Evolutionary conservation across 35 echinoderm and acorn worm species (phyloP).

Genomic region (Eucidaris tribuloides): DNA sequence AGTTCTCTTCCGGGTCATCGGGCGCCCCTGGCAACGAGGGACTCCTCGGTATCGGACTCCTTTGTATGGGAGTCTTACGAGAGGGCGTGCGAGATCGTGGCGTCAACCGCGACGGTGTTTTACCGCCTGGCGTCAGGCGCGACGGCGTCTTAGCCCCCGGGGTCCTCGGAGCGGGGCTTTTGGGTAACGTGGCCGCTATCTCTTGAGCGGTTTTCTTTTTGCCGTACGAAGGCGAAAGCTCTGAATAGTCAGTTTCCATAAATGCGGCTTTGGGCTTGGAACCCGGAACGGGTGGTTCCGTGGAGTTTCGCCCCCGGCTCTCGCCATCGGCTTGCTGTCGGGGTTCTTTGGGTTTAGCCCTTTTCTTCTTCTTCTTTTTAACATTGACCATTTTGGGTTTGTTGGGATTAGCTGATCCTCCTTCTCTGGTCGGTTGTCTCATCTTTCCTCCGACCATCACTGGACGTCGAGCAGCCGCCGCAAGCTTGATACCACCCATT

Average conservation of each 20-base stretch:
- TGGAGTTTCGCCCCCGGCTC: constrained; percentile 12
- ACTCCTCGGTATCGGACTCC: background rate
- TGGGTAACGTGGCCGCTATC: background rate
- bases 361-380: constrained; percentile 34
- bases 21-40: constrained; percentile 1
- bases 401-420: background rate
- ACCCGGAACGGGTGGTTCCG: background rate
- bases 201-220: background rate
- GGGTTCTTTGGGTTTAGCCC: background rate
- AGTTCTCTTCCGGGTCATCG: background rate
- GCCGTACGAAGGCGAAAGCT: background rate
- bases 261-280: background rate
- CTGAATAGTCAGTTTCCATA: constrained; percentile 8
- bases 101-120: background rate
- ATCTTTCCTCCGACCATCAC: background rate
- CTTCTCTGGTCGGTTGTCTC: background rate
- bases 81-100: background rate
- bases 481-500: constrained; percentile 18
- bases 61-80: too few species aligned
- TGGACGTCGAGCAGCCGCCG: background rate
- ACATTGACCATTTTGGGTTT: background rate
- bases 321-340: constrained; percentile 20
- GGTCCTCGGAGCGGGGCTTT: background rate
- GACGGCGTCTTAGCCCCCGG: background rate
- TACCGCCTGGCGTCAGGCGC: background rate